Base-by-base conservation (phyloP, 2,113 vertebrate genomes). In the Microtus montanus region DNA sequence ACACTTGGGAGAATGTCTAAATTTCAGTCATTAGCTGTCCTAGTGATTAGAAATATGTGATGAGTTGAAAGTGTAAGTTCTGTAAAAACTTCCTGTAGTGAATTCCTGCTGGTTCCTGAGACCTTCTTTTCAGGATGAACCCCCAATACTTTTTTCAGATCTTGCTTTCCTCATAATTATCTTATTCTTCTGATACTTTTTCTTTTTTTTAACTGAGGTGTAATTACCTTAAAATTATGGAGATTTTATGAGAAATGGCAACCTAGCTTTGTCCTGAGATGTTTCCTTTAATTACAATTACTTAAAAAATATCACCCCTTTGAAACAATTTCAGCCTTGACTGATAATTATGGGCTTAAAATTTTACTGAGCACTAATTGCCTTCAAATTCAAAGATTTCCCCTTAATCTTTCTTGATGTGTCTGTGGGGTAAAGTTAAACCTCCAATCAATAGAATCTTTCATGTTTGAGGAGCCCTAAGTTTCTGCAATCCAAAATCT, bases 371-470 rank as follows among this genome's bases (percentile, higher is more conserved):
- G 28, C 4, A 24, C 10, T 44, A 28, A 61, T 95, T 93, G 3
- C 58, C 11, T 77, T 20, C 9, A 85, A 47, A 68, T 30, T 66
- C 4, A 47, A 85, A 30, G 38, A 44, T 35, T 52, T 8, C 14
- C 41, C 5, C 1, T 68, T 68, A 47, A 66, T 49, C 5, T 68
- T 68, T 20, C 12, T 33, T 68, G 5, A 49, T 86, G 44, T 68
- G 5, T 49, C 8, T 22, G 5, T 63, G 28, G 13, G 2, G 7
- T 33, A 10, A 24, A 0, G 14, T 20, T 1, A 41, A 15, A 8
- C 41, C 12, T 79, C 9, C 54, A 89, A 54, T 83, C 24, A 78
- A 35, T 14, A 20, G 5, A 63, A 19, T 13, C 80, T 90, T 71
- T 64, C 3, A 66, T 22, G 33, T 75, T 92, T 80, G 41, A 95